Percentiles rank a stretch among this genome's conserved stretches.
These are phyloP conservation scores for Proctacanthus coquilletti DNA, from an alignment of 1,140 invertebrate species.

Conservation along the genomic window DNA sequence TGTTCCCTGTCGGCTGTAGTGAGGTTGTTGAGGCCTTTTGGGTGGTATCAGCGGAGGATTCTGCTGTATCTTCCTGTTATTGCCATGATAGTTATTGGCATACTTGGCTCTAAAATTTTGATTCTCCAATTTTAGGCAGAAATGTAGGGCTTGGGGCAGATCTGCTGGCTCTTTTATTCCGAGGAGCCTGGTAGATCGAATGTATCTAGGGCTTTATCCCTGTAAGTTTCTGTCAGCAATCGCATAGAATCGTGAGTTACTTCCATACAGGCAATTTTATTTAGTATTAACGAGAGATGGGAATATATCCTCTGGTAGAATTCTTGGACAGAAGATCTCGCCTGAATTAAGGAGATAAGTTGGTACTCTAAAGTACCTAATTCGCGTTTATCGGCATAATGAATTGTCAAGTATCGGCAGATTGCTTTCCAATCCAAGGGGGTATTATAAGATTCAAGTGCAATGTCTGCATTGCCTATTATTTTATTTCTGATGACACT, in stretches of 20 bases:
- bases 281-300: constrained; percentile 3
- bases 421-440: background rate
- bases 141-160: no score
- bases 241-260: background rate
- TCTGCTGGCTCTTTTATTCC: no score
- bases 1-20: no score
- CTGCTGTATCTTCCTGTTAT: no score
- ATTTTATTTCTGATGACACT: background rate
- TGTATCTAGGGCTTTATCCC: no score
- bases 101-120: no score
- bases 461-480: background rate
- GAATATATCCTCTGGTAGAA: constrained; percentile 4
- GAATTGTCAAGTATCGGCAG: background rate
- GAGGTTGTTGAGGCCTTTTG: no score
- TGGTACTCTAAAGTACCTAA: constrained; percentile 1
- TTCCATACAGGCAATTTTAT: constrained; percentile 3
- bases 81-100: no score
- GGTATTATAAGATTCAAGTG: background rate
- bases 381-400: constrained; percentile 1
- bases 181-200: no score
- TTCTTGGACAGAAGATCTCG: no score
- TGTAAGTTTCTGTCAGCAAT: background rate
- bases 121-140: no score
- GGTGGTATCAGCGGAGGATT: no score
- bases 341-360: background rate